Evolutionary conservation across 64 coral and sea anemone species (phyloP), one percentile per base, ranked within the genome.

Genomic region (Astreopora myriophthalma): DNA sequence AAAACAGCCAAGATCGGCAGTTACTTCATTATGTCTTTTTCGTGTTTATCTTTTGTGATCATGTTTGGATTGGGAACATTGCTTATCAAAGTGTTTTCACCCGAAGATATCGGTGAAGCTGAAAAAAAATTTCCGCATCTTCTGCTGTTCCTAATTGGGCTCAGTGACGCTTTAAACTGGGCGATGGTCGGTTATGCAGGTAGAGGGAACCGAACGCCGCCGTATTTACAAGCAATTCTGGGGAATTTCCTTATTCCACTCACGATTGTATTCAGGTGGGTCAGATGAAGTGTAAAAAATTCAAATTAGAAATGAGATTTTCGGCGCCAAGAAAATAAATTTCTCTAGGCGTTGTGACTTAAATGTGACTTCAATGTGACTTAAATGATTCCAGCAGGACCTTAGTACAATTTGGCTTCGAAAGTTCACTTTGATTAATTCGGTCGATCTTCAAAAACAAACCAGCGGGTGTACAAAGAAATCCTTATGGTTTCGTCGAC

Each of bases 231-330:
- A 49, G 87, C 87, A 5, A 90, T 95, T 35, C 27, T 95, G 24
- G 93, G 87, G 13, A 95, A 90, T 27, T 95, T 95, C 19, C 34
- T 77, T 72, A 95, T 95, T 57, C 93, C 93, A 3, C 35, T 95
- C 3, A 90, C 80, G 19, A 46, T 90, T 0, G 3, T 78, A 26
- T 61, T 95, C 24, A 89, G 93, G 93, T 90, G 26, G 37, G 28
- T 29, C 29, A n/a, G n/a, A n/a, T n/a, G n/a, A n/a, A n/a, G n/a
- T n/a, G n/a, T n/a, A n/a, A n/a, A n/a, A n/a, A n/a, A n/a, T n/a
- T n/a, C n/a, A n/a, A n/a, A n/a, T n/a, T n/a, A n/a, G n/a, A n/a
- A n/a, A n/a, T n/a, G n/a, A n/a, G n/a, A n/a, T n/a, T n/a, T n/a
- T n/a, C n/a, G n/a, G n/a, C n/a, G n/a, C n/a, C n/a, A n/a, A n/a